phyloP scores from a whole-genome alignment of 2,888 invertebrate species.

The Carcina quercana region DNA sequence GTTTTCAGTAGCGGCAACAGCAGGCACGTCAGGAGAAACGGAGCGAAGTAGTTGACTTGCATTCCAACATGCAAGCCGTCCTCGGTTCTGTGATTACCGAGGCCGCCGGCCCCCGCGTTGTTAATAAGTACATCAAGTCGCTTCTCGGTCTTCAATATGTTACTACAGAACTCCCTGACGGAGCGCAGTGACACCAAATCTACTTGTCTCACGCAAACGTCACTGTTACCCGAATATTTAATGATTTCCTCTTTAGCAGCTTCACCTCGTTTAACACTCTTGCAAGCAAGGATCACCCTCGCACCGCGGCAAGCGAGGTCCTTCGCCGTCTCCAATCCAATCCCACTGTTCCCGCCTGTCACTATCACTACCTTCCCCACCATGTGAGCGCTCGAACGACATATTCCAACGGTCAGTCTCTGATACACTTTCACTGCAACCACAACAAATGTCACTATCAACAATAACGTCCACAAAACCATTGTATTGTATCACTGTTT shows the following conservation, averaged over 20 bases:
- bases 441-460: slow-evolving; percentile 21
- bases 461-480: slow-evolving; percentile 31
- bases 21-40: slow-evolving; percentile 81
- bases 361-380: slow-evolving; percentile 63
- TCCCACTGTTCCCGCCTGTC: slow-evolving; percentile 64
- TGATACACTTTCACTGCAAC: slow-evolving; percentile 47
- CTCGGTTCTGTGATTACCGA: slow-evolving; percentile 68
- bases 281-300: slow-evolving; percentile 65
- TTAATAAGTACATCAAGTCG: slow-evolving; percentile 74
- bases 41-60: slow-evolving; percentile 83
- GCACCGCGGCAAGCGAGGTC: slow-evolving; percentile 68
- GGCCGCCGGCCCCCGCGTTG: slow-evolving; percentile 72
- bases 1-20: slow-evolving; percentile 65
- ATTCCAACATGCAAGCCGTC: slow-evolving; percentile 81
- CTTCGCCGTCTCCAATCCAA: slow-evolving; percentile 69
- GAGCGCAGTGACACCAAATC: slow-evolving; percentile 63
- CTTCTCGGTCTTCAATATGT: slow-evolving; percentile 60
- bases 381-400: slow-evolving; percentile 58
- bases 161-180: slow-evolving; percentile 72
- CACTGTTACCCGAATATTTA: slow-evolving; percentile 44
- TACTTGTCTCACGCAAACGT: slow-evolving; percentile 47
- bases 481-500: slow-evolving; percentile 21
- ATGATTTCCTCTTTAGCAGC: slow-evolving; percentile 52
- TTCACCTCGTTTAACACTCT: slow-evolving; percentile 49
- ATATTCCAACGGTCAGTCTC: slow-evolving; percentile 54